A percentile compares a stretch with the other conserved stretches of the same genome.
phyloP scores from a whole-genome alignment of 2,888 invertebrate species.

The Conus canariensis region DNA sequence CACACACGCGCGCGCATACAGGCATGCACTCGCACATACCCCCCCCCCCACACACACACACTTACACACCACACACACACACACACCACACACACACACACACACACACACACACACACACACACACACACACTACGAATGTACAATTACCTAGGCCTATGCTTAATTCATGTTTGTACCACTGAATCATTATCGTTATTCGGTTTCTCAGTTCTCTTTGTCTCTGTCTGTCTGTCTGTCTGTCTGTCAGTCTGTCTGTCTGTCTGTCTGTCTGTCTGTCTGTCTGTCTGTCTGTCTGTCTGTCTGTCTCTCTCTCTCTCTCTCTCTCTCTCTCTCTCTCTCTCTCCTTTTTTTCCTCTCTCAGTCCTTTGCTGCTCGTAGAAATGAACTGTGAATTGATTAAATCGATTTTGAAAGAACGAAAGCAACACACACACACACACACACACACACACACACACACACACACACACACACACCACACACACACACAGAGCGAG shows the following conservation, averaged over 20 bases:
- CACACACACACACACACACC: background rate
- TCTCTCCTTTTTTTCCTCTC: background rate
- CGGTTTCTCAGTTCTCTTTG: background rate
- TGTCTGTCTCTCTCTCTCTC: background rate
- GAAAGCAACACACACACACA: background rate
- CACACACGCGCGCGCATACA: too few relatives aligned
- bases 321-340: conserved; percentile 9
- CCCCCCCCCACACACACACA: too few relatives aligned
- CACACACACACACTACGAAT: too few relatives aligned
- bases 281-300: background rate
- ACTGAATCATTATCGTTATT: background rate
- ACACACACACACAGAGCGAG: background rate
- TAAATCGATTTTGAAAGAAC: too few relatives aligned
- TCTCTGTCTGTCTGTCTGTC: conserved; percentile 13
- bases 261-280: background rate
- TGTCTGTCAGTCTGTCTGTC: background rate
- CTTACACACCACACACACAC: too few relatives aligned
- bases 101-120: too few relatives aligned
- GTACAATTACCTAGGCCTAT: too few relatives aligned
- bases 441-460: conserved; percentile 2
- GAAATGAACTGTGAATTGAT: too few relatives aligned
- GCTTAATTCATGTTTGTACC: too few relatives aligned
- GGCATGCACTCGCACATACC: too few relatives aligned
- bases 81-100: too few relatives aligned
- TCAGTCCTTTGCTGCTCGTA: background rate